Base-by-base conservation (phyloP, 2,888 invertebrate species). In the Cacoxenus indagator region DNA sequence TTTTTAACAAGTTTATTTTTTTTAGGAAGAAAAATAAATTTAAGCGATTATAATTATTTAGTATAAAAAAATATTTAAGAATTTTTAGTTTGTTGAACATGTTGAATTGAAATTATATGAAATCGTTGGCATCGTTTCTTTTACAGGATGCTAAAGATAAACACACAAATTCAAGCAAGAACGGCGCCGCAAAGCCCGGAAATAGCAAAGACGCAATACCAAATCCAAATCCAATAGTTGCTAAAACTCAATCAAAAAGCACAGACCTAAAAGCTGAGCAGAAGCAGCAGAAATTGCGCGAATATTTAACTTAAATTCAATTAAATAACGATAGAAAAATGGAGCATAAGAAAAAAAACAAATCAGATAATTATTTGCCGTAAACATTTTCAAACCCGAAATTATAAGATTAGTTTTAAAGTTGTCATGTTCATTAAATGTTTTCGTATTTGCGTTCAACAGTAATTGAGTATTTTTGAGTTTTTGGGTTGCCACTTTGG, bases 101-200 rank as follows among this genome's bases (percentile, higher is more conserved):
- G n/a, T n/a, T n/a, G n/a, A n/a, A n/a, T n/a, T n/a, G n/a, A n/a
- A n/a, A n/a, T n/a, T n/a, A n/a, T n/a, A 67, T 62, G 69, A 76
- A 72, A 68, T 69, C 70, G 81, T 78, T 81, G 78, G 81, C 82
- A 81, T 64, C 74, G 77, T 83, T 78, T 83, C 62, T 82, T 78
- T 88, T 88, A 81, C 88, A 87, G 87, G 87, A 88, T 86, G 85
- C 85, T 85, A 87, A 87, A 83, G 82, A 84, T 77, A 86, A 81
- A 81, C 79, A 84, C 70, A 84, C 78, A 80, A 87, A 79, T 78
- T 46, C 75, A 70, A 86, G 79, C 78, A 78, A 82, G 83, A 87
- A 70, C 71, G 76, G 81, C 82, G 84, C 82, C 78, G 78, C 80
- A 75, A 78, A 77, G 82, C 81, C 78, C 75, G 86, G 76, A 79